Evolutionary conservation across 1,140 invertebrate genomes (phyloP).

Genomic region (Penaeus chinensis): DNA sequence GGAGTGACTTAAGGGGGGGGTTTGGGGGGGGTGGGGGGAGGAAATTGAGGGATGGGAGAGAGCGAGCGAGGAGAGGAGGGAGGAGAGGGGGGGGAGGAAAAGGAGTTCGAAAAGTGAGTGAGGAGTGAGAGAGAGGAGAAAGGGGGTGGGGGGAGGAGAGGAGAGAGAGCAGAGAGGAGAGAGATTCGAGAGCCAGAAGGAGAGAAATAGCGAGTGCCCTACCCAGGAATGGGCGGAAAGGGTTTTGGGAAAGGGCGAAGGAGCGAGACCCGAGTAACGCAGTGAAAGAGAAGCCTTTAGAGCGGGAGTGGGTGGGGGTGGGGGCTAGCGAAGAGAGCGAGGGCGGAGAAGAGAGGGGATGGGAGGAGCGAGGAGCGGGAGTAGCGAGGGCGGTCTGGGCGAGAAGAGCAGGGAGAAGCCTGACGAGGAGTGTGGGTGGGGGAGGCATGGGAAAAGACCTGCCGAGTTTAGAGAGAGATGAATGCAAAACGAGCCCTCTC

Average conservation of each 20-base stretch:
- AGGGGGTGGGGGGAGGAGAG: background rate
- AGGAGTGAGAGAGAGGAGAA: conserved; percentile 8
- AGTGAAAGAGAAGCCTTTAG: background rate
- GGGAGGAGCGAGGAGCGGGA: background rate
- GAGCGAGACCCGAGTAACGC: background rate
- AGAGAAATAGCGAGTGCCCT: background rate
- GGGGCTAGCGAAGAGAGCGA: conserved; percentile 2
- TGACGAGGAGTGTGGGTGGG: background rate
- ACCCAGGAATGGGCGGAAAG: background rate
- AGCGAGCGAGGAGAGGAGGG: conserved; percentile 7
- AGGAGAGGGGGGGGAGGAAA: background rate
- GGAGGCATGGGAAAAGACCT: conserved; percentile 20
- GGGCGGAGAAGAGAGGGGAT: background rate
- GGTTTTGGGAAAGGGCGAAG: background rate
- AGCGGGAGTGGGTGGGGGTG: conserved; percentile 2
- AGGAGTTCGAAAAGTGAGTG: background rate
- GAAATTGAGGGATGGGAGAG: too few relatives aligned
- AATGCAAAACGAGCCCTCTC: too few relatives aligned
- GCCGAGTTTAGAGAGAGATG: too few relatives aligned
- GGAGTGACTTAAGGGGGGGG: too few relatives aligned
- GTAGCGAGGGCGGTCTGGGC: background rate
- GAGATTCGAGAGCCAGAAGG: background rate
- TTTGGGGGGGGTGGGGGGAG: too few relatives aligned
- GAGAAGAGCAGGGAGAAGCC: background rate
- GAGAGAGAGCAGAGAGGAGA: background rate